Conservation (phyloP, 2,113 vertebrate species). For the Gnathonemus echidnorhynchus region DNA sequence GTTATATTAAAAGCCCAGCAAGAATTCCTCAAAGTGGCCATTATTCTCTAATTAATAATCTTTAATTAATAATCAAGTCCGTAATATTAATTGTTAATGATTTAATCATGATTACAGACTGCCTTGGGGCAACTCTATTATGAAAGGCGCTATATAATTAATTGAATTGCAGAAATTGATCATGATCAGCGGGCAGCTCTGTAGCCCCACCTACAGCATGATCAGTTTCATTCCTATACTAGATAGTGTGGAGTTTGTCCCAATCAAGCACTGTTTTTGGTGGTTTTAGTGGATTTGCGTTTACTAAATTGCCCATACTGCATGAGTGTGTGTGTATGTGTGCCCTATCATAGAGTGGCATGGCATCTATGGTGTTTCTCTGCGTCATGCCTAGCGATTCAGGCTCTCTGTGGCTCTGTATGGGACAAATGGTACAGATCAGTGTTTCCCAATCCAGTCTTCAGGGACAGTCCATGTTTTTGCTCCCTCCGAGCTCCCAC, state of each 20-base stretch:
- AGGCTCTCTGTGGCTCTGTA: not conserved
- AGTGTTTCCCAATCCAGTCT: not conserved
- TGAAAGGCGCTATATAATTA: not conserved
- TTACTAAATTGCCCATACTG: not conserved
- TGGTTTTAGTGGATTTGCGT: not conserved
- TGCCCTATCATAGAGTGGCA: not conserved
- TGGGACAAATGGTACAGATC: not conserved
- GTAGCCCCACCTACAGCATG: not conserved
- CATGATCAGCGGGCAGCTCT: not conserved
- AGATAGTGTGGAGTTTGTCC: not conserved
- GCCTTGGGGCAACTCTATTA: not conserved
- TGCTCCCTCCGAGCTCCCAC: no score
- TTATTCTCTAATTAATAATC: not conserved
- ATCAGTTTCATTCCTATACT: not conserved
- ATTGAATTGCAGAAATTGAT: not conserved
- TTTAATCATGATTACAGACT: not conserved
- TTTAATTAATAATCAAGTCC: not conserved
- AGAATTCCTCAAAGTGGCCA: conserved; percentile 1
- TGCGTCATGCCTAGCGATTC: not conserved
- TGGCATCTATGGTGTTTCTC: not conserved
- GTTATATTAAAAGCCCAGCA: not conserved
- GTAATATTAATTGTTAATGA: not conserved
- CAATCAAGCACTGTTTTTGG: not conserved
- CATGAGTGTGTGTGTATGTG: not conserved
- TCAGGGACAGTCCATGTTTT: not conserved